Evolutionary conservation across 2,797 vertebrate genomes (phyloP), one percentile per base, ranked within the genome.

Genomic region (Cyprinodon diabolis): DNA sequence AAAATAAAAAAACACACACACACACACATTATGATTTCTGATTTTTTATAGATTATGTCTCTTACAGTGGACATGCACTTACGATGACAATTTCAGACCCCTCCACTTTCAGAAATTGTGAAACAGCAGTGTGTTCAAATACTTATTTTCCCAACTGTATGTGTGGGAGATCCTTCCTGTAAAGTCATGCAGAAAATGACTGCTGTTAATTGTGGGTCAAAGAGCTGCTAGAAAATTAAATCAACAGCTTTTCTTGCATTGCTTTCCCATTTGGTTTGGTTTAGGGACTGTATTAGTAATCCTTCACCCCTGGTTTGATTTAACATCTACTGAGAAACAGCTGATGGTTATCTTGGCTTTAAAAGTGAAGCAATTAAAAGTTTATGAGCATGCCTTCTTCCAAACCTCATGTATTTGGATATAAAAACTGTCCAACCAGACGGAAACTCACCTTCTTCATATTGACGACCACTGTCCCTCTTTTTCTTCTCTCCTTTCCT

Each of bases 401-500:
- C 35, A 62, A 35, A 62, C 58, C 17, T 40, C 58, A 62, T 62
- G 17, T 62, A 35, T 40, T 40, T 40, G 17, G 37, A 62, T 40
- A 43, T 21, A 21, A 62, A 37, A 62, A 9, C 35, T 62, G 35
- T 19, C 17, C 19, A 21, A 62, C 58, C 35, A 62, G 51, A 67
- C 47, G 49, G 49, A 54, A 23, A 65, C 76, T 73, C 84, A 93
- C 92, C 87, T 87, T 85, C 82, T 49, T 89, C 93, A 89, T 92
- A 81, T 25, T 58, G 79, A 60, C 71, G 12, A 52, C 71, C 71
- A 69, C 35, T 75, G 51, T 75, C 80, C 52, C 87, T 91, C 79
- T 77, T 79, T 19, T 57, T 80, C 72, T 90, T 91, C 80, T 88
- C 91, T n/a, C 65, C 86, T 75, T 85, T 89, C 89, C 92, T 93